These are phyloP conservation scores for Trogon surrucura DNA, from an alignment of 2,113 vertebrate species.

Conservation along the genomic window DNA sequence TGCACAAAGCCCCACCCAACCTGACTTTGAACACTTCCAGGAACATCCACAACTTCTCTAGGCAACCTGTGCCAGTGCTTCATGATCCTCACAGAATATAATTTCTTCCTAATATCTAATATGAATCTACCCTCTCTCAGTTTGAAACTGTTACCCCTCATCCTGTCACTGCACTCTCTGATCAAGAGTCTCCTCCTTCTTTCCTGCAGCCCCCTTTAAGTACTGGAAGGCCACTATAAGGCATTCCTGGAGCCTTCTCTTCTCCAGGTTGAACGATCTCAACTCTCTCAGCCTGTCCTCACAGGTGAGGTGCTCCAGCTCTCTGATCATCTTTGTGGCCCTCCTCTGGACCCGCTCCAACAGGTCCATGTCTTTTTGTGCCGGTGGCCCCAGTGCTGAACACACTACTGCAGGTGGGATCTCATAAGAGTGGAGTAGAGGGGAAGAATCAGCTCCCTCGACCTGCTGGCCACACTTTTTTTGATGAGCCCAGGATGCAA, in stretches of 20 bases:
- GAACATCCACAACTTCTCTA: neutral
- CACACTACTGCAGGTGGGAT: rapidly evolving
- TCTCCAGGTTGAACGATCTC: neutral
- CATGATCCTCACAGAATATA: neutral
- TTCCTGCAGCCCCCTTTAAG: neutral
- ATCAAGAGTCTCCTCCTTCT: neutral
- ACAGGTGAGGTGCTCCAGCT: neutral
- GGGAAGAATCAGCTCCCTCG: neutral
- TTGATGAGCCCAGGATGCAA: too few relatives aligned
- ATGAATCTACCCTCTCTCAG: neutral
- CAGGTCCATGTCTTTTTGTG: neutral
- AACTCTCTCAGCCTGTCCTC: neutral
- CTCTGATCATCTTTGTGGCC: too few relatives aligned
- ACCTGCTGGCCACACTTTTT: neutral
- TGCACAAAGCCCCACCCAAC: neutral
- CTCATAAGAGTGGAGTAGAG: rapidly evolving
- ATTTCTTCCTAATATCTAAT: neutral
- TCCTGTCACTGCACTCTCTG: neutral
- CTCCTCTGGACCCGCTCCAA: neutral
- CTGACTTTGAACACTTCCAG: neutral
- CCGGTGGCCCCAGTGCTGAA: neutral
- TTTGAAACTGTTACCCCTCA: neutral
- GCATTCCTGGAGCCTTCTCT: neutral
- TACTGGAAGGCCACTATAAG: neutral
- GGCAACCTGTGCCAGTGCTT: neutral